These are phyloP conservation scores for Notothenia rossii DNA, from an alignment of 2,113 vertebrate genomes.

Conservation along the genomic window DNA sequence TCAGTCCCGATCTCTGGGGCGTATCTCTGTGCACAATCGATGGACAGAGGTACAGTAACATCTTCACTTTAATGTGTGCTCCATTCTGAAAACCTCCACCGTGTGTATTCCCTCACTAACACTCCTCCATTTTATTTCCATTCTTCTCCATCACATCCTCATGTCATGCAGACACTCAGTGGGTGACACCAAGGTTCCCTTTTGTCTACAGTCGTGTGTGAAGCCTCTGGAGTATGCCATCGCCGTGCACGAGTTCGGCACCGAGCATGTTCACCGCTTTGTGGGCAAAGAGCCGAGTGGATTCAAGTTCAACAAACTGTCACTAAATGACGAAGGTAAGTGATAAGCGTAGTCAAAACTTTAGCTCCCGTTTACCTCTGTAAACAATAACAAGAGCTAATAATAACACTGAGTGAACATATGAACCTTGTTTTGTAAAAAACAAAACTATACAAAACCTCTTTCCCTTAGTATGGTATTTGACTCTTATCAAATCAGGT, in stretches of 20 bases:
- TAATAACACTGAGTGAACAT: too few species aligned
- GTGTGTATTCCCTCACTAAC: constrained; percentile 27
- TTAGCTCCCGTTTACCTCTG: background rate
- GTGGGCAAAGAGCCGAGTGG: constrained; percentile 93
- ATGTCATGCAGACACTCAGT: constrained; percentile 84
- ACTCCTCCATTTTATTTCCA: constrained; percentile 8
- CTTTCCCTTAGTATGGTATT: background rate
- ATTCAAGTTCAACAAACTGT: constrained; percentile 91
- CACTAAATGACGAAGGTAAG: constrained; percentile 88
- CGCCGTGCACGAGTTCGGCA: constrained; percentile 86
- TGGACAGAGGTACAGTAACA: constrained; percentile 71
- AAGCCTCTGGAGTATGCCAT: constrained; percentile 92
- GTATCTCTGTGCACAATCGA: constrained; percentile 77
- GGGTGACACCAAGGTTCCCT: constrained; percentile 91
- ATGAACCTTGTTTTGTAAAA: background rate
- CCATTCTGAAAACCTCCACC: constrained; percentile 30
- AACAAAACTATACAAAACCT: too few species aligned
- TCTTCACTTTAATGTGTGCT: background rate
- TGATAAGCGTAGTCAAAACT: background rate
- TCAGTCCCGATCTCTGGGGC: constrained; percentile 89
- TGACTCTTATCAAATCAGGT: constrained; percentile 4
- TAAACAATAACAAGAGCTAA: too few species aligned
- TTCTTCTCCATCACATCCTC: constrained; percentile 23
- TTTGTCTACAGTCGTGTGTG: constrained; percentile 93
- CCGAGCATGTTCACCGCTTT: constrained; percentile 86